These are phyloP conservation scores for Masticophis lateralis DNA, from an alignment of 2,797 vertebrate genomes.

Conservation along the genomic window DNA sequence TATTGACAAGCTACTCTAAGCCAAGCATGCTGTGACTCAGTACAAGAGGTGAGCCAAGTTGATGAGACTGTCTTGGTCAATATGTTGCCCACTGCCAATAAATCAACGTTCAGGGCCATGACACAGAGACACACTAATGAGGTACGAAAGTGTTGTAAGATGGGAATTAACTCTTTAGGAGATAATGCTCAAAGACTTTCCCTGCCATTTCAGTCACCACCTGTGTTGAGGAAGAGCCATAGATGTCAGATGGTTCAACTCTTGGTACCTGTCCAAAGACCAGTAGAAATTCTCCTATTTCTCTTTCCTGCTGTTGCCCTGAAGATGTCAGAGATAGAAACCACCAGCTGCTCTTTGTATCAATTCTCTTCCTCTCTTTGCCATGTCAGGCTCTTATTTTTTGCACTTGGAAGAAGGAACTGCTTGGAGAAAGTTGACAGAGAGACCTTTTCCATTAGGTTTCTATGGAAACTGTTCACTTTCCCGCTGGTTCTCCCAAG, in stretches of 20 bases:
- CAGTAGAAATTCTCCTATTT: not conserved
- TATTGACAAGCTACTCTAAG: not conserved
- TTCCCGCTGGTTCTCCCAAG: conserved; percentile 38
- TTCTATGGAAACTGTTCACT: conserved; percentile 49
- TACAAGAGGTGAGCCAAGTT: not conserved
- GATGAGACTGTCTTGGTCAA: not conserved
- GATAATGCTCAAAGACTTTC: not conserved
- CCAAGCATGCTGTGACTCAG: not conserved
- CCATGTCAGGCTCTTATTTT: not conserved
- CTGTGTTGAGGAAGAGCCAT: not conserved
- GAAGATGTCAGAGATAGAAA: rapidly evolving
- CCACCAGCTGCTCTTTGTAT: conserved; percentile 15
- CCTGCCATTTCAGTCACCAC: not conserved
- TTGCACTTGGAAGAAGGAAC: conserved; percentile 9
- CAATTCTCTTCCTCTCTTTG: conserved; percentile 5
- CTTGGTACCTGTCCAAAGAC: not conserved
- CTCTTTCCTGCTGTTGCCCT: not conserved
- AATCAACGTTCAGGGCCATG: not conserved
- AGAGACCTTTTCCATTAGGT: conserved; percentile 21
- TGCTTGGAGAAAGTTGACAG: conserved; percentile 18
- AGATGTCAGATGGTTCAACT: too few relatives aligned
- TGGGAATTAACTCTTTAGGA: not conserved
- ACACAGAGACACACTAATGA: not conserved
- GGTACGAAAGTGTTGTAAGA: not conserved
- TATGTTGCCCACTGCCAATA: not conserved